phyloP scores from a whole-genome alignment of 1,140 invertebrate genomes.

The Xylocopa sonorina region DNA sequence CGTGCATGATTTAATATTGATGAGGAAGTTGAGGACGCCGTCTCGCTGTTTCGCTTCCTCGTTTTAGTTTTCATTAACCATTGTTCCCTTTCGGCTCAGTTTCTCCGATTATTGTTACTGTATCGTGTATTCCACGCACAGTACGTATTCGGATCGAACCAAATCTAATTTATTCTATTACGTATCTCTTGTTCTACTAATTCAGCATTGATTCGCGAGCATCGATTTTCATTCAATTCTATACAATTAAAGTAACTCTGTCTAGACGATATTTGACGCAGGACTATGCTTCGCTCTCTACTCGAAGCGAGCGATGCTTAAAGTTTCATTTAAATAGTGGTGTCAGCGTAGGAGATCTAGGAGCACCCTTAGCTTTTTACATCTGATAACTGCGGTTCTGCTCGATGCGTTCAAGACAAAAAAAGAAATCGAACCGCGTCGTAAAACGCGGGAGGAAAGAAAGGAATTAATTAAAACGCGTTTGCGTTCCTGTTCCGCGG shows the following conservation, averaged over 20 bases:
- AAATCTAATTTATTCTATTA: too few relatives aligned
- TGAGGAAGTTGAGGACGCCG: constrained; percentile 9
- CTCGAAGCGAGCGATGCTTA: too few relatives aligned
- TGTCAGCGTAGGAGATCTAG: not conserved
- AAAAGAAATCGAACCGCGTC: not conserved
- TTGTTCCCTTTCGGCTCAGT: not conserved
- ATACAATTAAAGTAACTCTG: too few relatives aligned
- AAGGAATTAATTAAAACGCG: constrained; percentile 12
- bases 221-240: too few relatives aligned
- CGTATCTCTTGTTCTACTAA: too few relatives aligned
- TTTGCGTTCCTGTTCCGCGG: not conserved
- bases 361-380: not conserved
- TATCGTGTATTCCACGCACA: not conserved
- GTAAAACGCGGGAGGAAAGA: not conserved
- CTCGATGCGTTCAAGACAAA: not conserved
- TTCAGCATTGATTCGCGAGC: too few relatives aligned
- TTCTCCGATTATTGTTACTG: not conserved
- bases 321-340: too few relatives aligned
- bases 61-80: not conserved
- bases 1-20: constrained; percentile 34
- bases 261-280: too few relatives aligned
- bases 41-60: not conserved
- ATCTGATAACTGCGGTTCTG: not conserved
- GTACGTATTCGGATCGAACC: too few relatives aligned
- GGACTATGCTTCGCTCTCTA: too few relatives aligned